Percentiles rank a stretch among this genome's conserved stretches.
Conservation (phyloP, 2,113 vertebrate species). For the Aix galericulata region DNA sequence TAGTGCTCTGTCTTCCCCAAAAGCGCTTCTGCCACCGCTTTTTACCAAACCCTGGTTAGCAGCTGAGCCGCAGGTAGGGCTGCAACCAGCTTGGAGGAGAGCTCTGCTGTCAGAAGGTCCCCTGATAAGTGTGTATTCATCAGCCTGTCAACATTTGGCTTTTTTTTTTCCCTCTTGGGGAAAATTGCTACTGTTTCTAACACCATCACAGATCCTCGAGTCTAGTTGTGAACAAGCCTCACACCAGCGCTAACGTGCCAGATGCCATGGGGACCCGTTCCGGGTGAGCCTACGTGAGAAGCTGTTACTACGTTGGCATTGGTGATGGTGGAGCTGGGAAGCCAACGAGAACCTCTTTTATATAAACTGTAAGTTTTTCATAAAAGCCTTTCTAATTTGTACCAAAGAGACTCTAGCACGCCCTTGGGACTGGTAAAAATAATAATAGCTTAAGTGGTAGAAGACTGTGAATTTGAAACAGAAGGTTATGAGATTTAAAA, state of each 20-base stretch:
- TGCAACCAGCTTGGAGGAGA: fast-evolving
- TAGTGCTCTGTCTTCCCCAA: fast-evolving
- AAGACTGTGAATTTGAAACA: slow-evolving; percentile 65
- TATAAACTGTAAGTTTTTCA: slow-evolving; percentile 52
- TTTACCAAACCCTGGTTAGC: not conserved
- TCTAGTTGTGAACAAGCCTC: not conserved
- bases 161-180: not conserved
- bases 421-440: slow-evolving; percentile 64
- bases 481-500: slow-evolving; percentile 41
- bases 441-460: slow-evolving; percentile 62
- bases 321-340: not conserved
- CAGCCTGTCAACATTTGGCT: slow-evolving; percentile 8
- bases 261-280: not conserved
- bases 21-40: fast-evolving
- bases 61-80: not conserved
- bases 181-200: not conserved
- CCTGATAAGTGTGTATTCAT: not conserved
- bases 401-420: slow-evolving; percentile 40
- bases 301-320: not conserved
- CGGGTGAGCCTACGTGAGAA: not conserved
- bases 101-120: not conserved
- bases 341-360: slow-evolving; percentile 14
- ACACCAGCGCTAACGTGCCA: not conserved
- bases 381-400: slow-evolving; percentile 58
- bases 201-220: not conserved